Evolutionary conservation across 2,888 invertebrate species (phyloP).

Genomic region (Brachyptera putata): DNA sequence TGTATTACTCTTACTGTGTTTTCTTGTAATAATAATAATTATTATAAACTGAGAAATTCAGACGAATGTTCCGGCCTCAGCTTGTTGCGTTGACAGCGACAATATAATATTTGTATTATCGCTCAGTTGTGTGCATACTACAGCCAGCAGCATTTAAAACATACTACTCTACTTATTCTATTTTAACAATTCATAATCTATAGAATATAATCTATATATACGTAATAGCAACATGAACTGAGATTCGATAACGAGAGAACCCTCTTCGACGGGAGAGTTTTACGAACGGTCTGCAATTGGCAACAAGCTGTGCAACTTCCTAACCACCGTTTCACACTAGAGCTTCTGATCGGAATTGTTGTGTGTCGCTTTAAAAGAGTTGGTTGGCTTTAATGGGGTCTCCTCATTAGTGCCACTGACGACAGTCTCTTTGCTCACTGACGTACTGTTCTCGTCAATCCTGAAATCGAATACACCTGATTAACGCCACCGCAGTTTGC

Average conservation of each 20-base stretch:
- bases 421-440: conserved; percentile 33
- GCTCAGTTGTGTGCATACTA: neutral
- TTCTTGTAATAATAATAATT: neutral
- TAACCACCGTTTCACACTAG: conserved; percentile 8
- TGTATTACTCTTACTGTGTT: neutral
- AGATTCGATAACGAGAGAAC: too few species aligned
- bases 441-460: conserved; percentile 28
- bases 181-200: conserved; percentile 10
- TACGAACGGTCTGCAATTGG: neutral
- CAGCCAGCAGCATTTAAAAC: conserved; percentile 2
- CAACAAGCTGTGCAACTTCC: neutral
- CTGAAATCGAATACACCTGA: conserved; percentile 33
- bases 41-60: neutral
- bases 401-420: conserved; percentile 33
- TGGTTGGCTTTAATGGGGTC: conserved; percentile 30
- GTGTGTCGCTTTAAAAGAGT: conserved; percentile 24
- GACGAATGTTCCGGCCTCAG: neutral
- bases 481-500: conserved; percentile 23
- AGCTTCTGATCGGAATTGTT: conserved; percentile 29
- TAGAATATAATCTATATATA: neutral
- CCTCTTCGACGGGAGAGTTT: neutral
- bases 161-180: neutral
- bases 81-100: neutral
- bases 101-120: neutral
- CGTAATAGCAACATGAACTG: too few species aligned